phyloP scores from a whole-genome alignment of 1,140 invertebrate species.

The Zaprionus taronus region DNA sequence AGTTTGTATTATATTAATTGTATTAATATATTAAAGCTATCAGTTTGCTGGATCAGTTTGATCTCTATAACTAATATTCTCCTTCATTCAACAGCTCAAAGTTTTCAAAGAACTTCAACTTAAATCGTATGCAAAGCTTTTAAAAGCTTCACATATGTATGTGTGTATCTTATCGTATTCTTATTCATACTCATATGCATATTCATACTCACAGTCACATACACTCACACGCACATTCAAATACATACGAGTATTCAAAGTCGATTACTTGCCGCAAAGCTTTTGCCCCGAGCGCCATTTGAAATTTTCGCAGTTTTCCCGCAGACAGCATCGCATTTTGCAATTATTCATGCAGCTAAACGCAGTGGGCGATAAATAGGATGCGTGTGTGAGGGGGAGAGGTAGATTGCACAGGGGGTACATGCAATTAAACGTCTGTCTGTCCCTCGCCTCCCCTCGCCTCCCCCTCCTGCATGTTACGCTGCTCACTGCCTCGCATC shows the following conservation, averaged over 20 bases:
- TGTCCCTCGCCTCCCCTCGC: background rate
- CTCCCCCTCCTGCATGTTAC: slow-evolving; percentile 3
- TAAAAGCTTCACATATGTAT: background rate
- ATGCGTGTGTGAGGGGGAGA: background rate
- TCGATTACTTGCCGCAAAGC: slow-evolving; percentile 2
- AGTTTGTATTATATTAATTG: too few relatives aligned
- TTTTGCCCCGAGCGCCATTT: background rate
- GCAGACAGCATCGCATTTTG: slow-evolving; percentile 48
- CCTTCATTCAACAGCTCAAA: background rate
- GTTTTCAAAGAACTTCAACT: background rate
- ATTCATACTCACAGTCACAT: slow-evolving; percentile 6
- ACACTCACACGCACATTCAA: background rate
- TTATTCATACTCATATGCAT: background rate
- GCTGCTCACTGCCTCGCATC: slow-evolving; percentile 4
- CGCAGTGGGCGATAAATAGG: slow-evolving; percentile 29
- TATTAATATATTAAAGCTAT: background rate
- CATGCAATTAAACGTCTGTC: slow-evolving; percentile 35
- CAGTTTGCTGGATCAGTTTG: too few relatives aligned
- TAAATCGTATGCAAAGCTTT: background rate
- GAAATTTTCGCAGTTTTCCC: slow-evolving; percentile 5
- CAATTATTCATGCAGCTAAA: slow-evolving; percentile 78
- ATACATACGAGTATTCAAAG: slow-evolving; percentile 13
- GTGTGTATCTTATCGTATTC: background rate
- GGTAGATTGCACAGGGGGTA: background rate
- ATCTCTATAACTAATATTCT: too few relatives aligned